A percentile compares a stretch with the other conserved stretches of the same genome.
Evolutionary conservation across 2,888 invertebrate genomes (phyloP).

Genomic region (Epirrhoe alternata): DNA sequence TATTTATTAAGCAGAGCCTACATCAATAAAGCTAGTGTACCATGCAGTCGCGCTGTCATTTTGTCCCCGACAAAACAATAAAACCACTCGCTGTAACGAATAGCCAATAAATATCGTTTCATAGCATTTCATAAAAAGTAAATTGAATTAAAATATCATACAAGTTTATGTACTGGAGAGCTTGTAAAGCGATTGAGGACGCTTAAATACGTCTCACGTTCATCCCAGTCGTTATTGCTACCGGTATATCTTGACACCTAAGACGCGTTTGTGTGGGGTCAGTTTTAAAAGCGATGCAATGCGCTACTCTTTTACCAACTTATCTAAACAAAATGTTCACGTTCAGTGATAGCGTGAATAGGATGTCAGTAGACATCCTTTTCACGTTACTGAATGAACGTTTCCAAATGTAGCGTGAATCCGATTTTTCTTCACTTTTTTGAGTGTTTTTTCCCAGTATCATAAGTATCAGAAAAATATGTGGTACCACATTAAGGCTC

Average conservation of each 20-base stretch:
- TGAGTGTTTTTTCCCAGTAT: too few species aligned
- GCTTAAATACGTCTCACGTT: constrained; percentile 82
- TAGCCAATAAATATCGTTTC: constrained; percentile 53
- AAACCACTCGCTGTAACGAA: constrained; percentile 52
- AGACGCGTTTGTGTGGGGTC: not conserved
- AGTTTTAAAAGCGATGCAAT: too few species aligned
- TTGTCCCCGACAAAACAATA: constrained; percentile 55
- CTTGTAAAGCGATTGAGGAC: constrained; percentile 73
- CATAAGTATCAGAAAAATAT: too few species aligned
- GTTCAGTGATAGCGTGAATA: too few species aligned
- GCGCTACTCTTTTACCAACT: too few species aligned
- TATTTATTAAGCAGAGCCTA: constrained; percentile 32
- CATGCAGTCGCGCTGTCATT: constrained; percentile 45
- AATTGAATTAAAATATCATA: constrained; percentile 43
- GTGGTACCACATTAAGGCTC: too few species aligned
- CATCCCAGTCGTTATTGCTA: constrained; percentile 68
- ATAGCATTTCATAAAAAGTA: constrained; percentile 47
- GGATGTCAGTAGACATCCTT: too few species aligned
- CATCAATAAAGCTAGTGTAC: constrained; percentile 43
- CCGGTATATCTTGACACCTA: constrained; percentile 49
- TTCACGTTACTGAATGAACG: too few species aligned
- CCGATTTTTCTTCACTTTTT: too few species aligned
- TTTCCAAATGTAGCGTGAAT: too few species aligned
- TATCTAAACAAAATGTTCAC: too few species aligned
- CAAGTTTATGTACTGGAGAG: constrained; percentile 44